Percentiles rank a stretch among this genome's conserved stretches.
Conservation (phyloP, 2,113 vertebrate species). For the Puffinus mauretanicus region DNA sequence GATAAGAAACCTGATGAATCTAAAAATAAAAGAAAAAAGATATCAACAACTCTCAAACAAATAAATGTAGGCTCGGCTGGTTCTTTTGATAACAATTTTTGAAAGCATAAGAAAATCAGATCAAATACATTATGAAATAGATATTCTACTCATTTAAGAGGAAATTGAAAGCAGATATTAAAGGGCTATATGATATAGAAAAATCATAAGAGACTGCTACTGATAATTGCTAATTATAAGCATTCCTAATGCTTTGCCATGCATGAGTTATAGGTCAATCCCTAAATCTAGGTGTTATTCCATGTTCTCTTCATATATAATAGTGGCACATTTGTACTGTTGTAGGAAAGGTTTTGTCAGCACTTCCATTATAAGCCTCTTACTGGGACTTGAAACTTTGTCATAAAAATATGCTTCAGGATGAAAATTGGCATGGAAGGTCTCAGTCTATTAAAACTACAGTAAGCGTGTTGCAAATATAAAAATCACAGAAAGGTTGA, state of each 20-base stretch:
- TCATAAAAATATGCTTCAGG: neutral
- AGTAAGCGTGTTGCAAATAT: neutral
- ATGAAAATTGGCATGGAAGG: neutral
- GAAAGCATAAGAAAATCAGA: slow-evolving; percentile 1
- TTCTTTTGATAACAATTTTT: neutral
- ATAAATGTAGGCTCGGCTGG: neutral
- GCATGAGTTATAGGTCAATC: slow-evolving; percentile 10
- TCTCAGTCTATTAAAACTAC: neutral
- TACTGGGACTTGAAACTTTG: neutral
- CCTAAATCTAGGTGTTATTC: neutral
- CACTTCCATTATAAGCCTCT: neutral
- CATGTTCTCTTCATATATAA: neutral
- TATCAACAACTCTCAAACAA: neutral
- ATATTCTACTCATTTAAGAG: slow-evolving; percentile 51
- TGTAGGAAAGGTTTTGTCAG: neutral
- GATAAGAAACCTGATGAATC: neutral
- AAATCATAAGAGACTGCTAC: slow-evolving; percentile 27
- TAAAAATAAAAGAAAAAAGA: neutral
- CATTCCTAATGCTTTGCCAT: neutral
- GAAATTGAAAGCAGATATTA: slow-evolving; percentile 57
- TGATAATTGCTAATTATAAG: slow-evolving; percentile 31
- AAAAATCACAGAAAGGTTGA: neutral
- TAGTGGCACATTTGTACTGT: neutral
- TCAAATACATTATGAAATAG: neutral
- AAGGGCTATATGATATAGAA: neutral